Evolutionary conservation across 1,140 invertebrate species (phyloP).

Genomic region (Drosophila kurseongensis): DNA sequence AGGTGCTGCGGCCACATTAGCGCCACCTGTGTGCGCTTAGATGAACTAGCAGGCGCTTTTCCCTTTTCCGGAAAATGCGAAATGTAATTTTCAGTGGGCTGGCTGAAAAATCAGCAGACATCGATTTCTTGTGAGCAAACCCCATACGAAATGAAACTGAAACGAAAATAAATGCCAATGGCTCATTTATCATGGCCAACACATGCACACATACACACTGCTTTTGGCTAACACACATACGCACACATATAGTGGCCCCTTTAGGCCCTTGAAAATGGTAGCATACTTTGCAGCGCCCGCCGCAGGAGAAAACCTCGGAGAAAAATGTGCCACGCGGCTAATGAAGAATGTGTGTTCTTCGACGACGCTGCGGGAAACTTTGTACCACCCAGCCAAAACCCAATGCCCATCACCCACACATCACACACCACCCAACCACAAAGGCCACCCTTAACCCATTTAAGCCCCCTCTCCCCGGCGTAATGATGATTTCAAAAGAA

Average conservation of each 20-base stretch:
- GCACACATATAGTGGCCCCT: slow-evolving; percentile 12
- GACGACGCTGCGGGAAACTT: slow-evolving; percentile 41
- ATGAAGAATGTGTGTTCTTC: slow-evolving; percentile 64
- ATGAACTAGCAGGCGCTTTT: slow-evolving; percentile 36
- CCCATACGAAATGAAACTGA: slow-evolving; percentile 63
- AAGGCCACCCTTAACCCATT: slow-evolving; percentile 5
- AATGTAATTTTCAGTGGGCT: slow-evolving; percentile 58
- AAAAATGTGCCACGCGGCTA: slow-evolving; percentile 62
- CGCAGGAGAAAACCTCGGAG: slow-evolving; percentile 40
- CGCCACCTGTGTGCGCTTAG: slow-evolving; percentile 58
- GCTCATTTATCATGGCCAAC: slow-evolving; percentile 62
- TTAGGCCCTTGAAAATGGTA: slow-evolving; percentile 32
- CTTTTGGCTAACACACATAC: slow-evolving; percentile 13
- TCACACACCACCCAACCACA: slow-evolving; percentile 5
- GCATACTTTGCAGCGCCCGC: slow-evolving; percentile 42
- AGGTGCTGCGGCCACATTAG: slow-evolving; percentile 49
- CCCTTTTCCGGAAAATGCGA: slow-evolving; percentile 3
- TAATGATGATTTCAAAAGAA: slow-evolving; percentile 64
- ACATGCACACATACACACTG: slow-evolving; percentile 6
- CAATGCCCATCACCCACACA: background rate
- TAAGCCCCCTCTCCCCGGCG: slow-evolving; percentile 7
- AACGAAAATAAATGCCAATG: slow-evolving; percentile 71
- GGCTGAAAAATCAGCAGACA: slow-evolving; percentile 62
- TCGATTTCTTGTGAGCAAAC: slow-evolving; percentile 52
- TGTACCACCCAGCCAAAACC: slow-evolving; percentile 5